phyloP scores from a whole-genome alignment of 2,888 invertebrate genomes.

The Hipparchia semele region DNA sequence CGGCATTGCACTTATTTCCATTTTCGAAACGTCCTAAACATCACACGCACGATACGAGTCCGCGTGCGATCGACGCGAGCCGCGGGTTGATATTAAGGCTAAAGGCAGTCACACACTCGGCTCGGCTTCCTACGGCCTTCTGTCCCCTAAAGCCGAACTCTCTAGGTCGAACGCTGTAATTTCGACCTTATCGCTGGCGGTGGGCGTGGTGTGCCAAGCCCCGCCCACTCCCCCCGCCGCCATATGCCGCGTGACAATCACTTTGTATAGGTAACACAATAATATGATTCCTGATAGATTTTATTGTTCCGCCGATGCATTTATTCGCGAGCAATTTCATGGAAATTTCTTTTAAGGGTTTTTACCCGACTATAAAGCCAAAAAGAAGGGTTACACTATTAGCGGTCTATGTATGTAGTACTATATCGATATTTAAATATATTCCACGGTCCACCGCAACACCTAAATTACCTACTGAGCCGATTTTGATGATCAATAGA shows the following conservation, averaged over 20 bases:
- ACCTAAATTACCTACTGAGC: too few relatives aligned
- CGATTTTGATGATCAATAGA: too few relatives aligned
- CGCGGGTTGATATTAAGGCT: conserved; percentile 71
- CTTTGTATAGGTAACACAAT: conserved; percentile 83
- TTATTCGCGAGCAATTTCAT: conserved; percentile 67
- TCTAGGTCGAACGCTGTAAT: conserved; percentile 70
- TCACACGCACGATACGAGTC: conserved; percentile 44
- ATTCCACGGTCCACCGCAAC: too few relatives aligned
- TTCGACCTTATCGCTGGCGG: conserved; percentile 75
- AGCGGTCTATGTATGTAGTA: too few relatives aligned
- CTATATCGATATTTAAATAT: too few relatives aligned
- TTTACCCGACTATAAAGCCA: neutral
- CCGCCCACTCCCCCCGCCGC: conserved; percentile 60
- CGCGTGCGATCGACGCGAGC: conserved; percentile 73
- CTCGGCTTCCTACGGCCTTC: conserved; percentile 57
- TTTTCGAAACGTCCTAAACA: conserved; percentile 54
- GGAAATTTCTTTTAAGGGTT: conserved; percentile 42
- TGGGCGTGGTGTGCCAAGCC: conserved; percentile 69
- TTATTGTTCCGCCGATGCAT: conserved; percentile 79
- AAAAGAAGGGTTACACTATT: too few relatives aligned
- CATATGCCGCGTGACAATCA: conserved; percentile 75
- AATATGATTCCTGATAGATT: conserved; percentile 83
- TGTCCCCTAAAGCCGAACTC: conserved; percentile 75
- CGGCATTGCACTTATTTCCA: conserved; percentile 85
- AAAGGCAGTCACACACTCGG: conserved; percentile 63